Base-by-base conservation (phyloP, 2,888 invertebrate genomes). In the Metacarcinus magister region DNA sequence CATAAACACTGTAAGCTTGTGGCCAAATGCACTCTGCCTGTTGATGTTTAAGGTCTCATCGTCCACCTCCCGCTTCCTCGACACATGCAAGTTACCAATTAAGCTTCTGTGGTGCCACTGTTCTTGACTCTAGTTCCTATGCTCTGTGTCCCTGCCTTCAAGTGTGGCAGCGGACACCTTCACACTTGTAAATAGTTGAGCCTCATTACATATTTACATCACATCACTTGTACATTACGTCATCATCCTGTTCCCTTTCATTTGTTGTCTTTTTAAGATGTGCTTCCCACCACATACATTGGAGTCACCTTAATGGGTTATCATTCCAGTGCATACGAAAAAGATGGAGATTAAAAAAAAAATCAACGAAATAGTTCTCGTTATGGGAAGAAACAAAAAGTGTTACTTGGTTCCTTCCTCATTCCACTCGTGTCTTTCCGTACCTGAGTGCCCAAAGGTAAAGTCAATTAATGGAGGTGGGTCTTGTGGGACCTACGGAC, bases 361-460 rank as follows among this genome's bases (percentile, higher is more conserved):
- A 87, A 39, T 87, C 87, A 87, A 32, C n/a, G 75, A 82, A 32
- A 39, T 16, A 39, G 87, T 23, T 67, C 67, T 67, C 67, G 67
- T 5, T 67, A 23, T 16, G 39, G 87, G 39, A 16, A 87, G 87
- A 32, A 87, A 87, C 7, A 39, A 39, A 87, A 5, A 2, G 3
- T 87, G 32, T 87, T 10, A 87, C 19, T 10, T 87, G 3, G 32
- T 32, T 39, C 39, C 87, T 87, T 39, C 39, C 87, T 87, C 87
- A 87, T 87, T 87, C 87, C 87, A 87, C 87, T 16, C 87, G 16
- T 87, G 87, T 87, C 87, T 39, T 39, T 39, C 87, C 39, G 87
- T 87, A 87, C 87, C 87, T 87, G 87, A 87, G 87, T 39, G 87
- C 39, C 87, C 87, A n/a, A 75, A 87, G 87, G 87, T 87, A 8